phyloP scores from a whole-genome alignment of 1,140 invertebrate species.

The Procambarus clarkii region DNA sequence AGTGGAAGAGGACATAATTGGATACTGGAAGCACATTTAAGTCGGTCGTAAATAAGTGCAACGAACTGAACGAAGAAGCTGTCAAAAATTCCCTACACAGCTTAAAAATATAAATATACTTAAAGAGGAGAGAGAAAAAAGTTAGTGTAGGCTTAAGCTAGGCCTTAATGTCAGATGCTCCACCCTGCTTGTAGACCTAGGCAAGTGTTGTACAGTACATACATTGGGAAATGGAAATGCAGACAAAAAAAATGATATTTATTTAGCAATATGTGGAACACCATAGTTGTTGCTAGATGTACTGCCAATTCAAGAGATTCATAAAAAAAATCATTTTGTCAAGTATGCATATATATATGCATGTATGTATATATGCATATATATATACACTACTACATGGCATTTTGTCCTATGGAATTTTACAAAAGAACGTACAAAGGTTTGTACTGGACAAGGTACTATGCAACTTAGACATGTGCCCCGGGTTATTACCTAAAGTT shows the following conservation, averaged over 20 bases:
- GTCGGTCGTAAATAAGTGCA: too few relatives aligned
- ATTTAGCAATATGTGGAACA: not conserved
- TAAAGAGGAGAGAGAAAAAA: too few relatives aligned
- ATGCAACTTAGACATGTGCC: not conserved
- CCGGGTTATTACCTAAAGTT: not conserved
- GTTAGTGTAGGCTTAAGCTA: too few relatives aligned
- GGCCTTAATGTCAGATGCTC: too few relatives aligned
- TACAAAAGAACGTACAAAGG: not conserved
- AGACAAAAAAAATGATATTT: not conserved
- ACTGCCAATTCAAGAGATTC: not conserved
- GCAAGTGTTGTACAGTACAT: not conserved
- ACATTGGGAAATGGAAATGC: not conserved
- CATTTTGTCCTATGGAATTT: not conserved
- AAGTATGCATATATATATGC: not conserved
- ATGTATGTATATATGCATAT: conserved; percentile 15
- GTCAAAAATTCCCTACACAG: too few relatives aligned
- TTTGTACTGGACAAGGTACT: conserved; percentile 2
- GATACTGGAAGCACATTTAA: too few relatives aligned
- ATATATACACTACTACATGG: not conserved
- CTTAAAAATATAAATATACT: too few relatives aligned
- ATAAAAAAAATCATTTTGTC: not conserved
- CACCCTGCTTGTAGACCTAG: too few relatives aligned
- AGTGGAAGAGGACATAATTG: too few relatives aligned
- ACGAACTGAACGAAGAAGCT: too few relatives aligned
- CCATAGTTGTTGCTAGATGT: not conserved